Evolutionary conservation across 2,888 invertebrate genomes (phyloP).

Genomic region (Rhopalosiphum nymphaeae): DNA sequence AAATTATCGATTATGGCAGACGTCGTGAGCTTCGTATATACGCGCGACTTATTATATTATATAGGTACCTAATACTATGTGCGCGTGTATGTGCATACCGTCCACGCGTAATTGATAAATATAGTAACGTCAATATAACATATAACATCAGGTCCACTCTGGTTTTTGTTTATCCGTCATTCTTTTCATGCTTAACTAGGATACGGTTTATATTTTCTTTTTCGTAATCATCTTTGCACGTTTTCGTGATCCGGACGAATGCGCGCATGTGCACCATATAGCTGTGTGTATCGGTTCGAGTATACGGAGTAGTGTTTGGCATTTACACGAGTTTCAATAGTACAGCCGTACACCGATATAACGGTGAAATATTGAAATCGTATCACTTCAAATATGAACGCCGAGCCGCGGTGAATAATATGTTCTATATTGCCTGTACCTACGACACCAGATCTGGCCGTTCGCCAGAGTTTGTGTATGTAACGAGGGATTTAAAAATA

Average conservation of each 20-base stretch:
- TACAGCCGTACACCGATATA: not conserved
- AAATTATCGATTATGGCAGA: not conserved
- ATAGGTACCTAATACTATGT: not conserved
- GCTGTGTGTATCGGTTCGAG: not conserved
- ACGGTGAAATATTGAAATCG: conserved; percentile 46
- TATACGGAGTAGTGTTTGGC: not conserved
- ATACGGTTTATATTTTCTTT: conserved; percentile 31
- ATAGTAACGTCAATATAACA: not conserved
- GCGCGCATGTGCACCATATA: not conserved
- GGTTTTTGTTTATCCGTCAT: conserved; percentile 36
- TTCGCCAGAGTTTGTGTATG: not conserved
- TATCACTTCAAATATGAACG: conserved; percentile 30
- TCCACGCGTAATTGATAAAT: not conserved
- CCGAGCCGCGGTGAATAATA: not conserved
- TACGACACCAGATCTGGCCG: not conserved
- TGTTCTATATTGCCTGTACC: not conserved
- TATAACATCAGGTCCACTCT: not conserved
- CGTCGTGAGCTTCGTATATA: not conserved
- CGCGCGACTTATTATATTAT: not conserved
- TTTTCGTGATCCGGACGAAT: conserved; percentile 56
- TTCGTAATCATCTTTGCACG: conserved; percentile 54
- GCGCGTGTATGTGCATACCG: not conserved
- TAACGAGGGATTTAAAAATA: conserved; percentile 2
- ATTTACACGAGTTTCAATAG: conserved; percentile 58
- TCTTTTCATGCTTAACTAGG: conserved; percentile 16